Conservation (phyloP, 1,140 invertebrate genomes). For the Bathynomus jamesi region DNA sequence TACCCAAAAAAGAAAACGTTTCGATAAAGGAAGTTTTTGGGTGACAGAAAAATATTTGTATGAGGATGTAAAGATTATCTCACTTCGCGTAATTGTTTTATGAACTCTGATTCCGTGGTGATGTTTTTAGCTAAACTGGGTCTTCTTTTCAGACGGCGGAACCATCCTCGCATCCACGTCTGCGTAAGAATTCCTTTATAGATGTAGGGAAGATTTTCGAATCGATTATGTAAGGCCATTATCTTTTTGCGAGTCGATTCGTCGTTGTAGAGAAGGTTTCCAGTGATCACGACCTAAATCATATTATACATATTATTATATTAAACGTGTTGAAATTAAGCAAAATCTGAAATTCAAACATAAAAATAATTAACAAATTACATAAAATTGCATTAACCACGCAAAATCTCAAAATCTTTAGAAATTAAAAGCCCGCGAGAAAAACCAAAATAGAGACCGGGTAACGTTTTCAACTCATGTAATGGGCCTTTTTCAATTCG, state of each 20-base stretch:
- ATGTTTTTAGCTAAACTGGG: slow-evolving; percentile 64
- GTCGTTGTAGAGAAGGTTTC: slow-evolving; percentile 77
- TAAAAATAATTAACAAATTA: neutral
- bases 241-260: slow-evolving; percentile 65
- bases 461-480: neutral
- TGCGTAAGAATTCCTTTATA: slow-evolving; percentile 67
- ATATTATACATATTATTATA: no score
- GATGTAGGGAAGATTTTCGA: slow-evolving; percentile 76
- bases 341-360: neutral
- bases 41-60: neutral
- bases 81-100: slow-evolving; percentile 64
- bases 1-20: no score
- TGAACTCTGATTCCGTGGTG: slow-evolving; percentile 67
- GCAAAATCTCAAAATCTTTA: neutral
- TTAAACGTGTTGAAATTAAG: no score
- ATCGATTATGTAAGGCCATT: slow-evolving; percentile 58
- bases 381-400: neutral
- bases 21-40: no score
- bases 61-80: slow-evolving; percentile 34
- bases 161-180: slow-evolving; percentile 80
- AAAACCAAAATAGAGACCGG: neutral
- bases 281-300: slow-evolving; percentile 71
- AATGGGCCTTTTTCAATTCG: no score
- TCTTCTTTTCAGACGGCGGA: slow-evolving; percentile 65
- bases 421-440: neutral